Conservation (phyloP, 1,140 invertebrate species). For the Sinella curviseta region DNA sequence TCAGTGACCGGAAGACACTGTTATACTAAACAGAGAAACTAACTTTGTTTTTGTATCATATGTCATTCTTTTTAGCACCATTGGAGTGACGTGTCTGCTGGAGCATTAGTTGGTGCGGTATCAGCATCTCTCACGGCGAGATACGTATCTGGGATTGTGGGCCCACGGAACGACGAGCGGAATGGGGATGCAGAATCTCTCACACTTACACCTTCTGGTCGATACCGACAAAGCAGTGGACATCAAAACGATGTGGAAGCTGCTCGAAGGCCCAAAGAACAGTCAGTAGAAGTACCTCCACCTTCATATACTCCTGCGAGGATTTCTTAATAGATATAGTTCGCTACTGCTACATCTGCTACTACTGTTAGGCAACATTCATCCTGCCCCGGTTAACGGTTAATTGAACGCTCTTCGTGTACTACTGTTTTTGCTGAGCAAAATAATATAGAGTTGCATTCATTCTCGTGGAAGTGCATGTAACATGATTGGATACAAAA, state of each 20-base stretch:
- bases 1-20: too few relatives aligned
- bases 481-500: too few relatives aligned
- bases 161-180: background rate
- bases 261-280: slow-evolving; percentile 32
- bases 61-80: slow-evolving; percentile 66
- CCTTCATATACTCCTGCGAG: background rate
- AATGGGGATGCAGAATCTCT: background rate
- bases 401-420: too few relatives aligned
- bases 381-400: too few relatives aligned
- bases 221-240: slow-evolving; percentile 29
- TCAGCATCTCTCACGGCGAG: slow-evolving; percentile 59
- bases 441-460: too few relatives aligned
- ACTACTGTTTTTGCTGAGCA: too few relatives aligned
- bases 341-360: too few relatives aligned
- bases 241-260: slow-evolving; percentile 31
- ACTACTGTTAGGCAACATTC: too few relatives aligned
- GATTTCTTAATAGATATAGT: slow-evolving; percentile 12
- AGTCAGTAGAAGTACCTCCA: slow-evolving; percentile 38
- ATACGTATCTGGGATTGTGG: slow-evolving; percentile 39
- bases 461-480: too few relatives aligned
- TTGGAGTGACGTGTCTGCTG: slow-evolving; percentile 80
- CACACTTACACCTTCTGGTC: background rate
- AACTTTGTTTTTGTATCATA: background rate
- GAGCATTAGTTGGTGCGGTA: slow-evolving; percentile 64
- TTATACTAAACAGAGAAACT: too few relatives aligned